Evolutionary conservation across 2,113 vertebrate species (phyloP).

Genomic region (Condylura cristata): DNA sequence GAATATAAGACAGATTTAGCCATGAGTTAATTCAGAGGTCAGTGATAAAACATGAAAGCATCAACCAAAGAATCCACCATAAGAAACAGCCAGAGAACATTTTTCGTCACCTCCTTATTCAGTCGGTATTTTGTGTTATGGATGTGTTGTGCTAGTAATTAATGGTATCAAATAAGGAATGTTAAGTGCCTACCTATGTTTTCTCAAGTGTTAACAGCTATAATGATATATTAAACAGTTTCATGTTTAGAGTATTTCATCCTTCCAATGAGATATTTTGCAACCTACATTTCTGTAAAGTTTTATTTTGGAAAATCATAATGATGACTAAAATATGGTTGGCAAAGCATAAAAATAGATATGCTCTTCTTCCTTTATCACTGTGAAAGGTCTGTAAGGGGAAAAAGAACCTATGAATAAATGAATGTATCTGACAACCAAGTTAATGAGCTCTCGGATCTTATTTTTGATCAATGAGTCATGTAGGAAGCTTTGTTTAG

Average conservation of each 20-base stretch:
- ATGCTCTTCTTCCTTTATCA: background rate
- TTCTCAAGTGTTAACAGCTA: background rate
- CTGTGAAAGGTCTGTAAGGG: background rate
- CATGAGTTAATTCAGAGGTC: background rate
- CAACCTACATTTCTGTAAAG: background rate
- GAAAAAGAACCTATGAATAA: constrained; percentile 78
- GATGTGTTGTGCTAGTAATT: background rate
- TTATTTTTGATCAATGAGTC: constrained; percentile 85
- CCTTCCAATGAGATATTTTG: background rate
- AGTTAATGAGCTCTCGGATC: constrained; percentile 81
- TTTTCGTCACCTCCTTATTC: background rate
- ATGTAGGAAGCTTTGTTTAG: constrained; percentile 82
- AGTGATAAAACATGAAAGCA: background rate
- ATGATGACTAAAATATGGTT: background rate
- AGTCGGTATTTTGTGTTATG: background rate
- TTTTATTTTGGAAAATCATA: background rate
- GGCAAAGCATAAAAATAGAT: background rate
- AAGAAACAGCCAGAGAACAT: background rate
- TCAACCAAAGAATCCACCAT: background rate
- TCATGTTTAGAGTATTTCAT: background rate
- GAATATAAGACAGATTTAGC: background rate
- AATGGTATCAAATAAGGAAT: background rate
- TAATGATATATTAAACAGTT: background rate
- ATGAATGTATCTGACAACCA: constrained; percentile 78
- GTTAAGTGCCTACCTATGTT: background rate